Base-by-base conservation (phyloP, 2,888 invertebrate genomes). In the Xanthia togata region DNA sequence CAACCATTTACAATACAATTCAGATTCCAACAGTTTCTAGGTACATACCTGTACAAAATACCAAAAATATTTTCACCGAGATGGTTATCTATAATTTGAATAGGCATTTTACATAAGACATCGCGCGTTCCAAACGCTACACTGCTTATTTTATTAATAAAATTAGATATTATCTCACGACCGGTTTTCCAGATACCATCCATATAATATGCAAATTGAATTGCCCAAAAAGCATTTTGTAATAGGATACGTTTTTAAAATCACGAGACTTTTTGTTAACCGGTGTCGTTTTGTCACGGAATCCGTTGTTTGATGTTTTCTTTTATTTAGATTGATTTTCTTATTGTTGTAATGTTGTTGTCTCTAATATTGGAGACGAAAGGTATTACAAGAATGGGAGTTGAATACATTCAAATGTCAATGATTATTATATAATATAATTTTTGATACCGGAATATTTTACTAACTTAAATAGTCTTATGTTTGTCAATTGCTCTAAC, bases 191-290 rank as follows among this genome's bases (percentile, higher is more conserved):
- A 55, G 55, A 82, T 79, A 67, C 47, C 0, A 74, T 53, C 44
- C 44, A 14, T 78, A 67, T 62, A 63, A 69, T 86, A 86, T 87
- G 87, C 63, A 65, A 87, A 87, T 84, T 23, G 14, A 70, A 64
- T 62, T 12, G 47, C 65, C 47, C 12, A 50, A 57, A 69, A 38
- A 73, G 65, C 62, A 59, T 71, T 81, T 76, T 78, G 81, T 86
- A 71, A 85, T 63, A 47, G 6, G 70, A 86, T 73, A 73, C 12
- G 12, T 44, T 69, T 60, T 55, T 47, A 53, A 68, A 78, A 73
- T 38, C 59, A 70, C 60, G 65, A 72, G 11, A 62, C 0, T 38
- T 71, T 64, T 47, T 38, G 59, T 77, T 70, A 62, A 68, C 64
- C 20, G 70, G 4, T 64, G 65, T 59, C 26, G 47, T 70, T 82